Conservation (phyloP, 2,888 invertebrate genomes). For the Pyrrhia umbra region DNA sequence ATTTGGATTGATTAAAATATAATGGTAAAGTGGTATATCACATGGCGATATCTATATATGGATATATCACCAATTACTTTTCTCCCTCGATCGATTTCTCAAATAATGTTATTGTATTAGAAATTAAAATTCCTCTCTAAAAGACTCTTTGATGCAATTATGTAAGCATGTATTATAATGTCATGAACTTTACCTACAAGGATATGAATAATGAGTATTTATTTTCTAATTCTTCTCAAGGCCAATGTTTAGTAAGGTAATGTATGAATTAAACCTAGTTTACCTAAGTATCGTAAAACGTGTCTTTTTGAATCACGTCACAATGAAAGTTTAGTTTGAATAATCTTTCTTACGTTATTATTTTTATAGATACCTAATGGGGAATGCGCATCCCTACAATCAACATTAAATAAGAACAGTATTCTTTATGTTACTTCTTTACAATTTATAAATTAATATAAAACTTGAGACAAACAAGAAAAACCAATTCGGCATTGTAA, state of each 20-base stretch:
- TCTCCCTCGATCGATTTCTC: no score
- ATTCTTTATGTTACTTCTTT: no score
- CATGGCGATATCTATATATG: neutral
- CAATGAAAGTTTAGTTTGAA: no score
- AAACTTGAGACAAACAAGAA: no score
- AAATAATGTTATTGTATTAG: conserved; percentile 4
- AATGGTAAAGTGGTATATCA: neutral
- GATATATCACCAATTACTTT: no score
- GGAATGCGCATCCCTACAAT: no score
- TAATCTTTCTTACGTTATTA: no score
- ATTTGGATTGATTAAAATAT: neutral
- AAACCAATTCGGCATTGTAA: no score
- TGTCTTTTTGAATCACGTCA: conserved; percentile 12
- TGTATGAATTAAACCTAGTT: conserved; percentile 24
- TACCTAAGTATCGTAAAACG: conserved; percentile 16
- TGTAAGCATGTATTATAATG: neutral
- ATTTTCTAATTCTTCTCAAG: conserved; percentile 30
- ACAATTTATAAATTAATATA: no score
- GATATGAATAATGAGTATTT: conserved; percentile 20
- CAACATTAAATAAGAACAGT: no score
- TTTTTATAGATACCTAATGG: no score
- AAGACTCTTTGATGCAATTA: neutral
- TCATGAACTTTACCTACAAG: neutral
- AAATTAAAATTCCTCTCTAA: neutral
- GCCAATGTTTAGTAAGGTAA: conserved; percentile 18